Conservation (phyloP, 2,113 vertebrate genomes). For the Eidolon helvum region DNA sequence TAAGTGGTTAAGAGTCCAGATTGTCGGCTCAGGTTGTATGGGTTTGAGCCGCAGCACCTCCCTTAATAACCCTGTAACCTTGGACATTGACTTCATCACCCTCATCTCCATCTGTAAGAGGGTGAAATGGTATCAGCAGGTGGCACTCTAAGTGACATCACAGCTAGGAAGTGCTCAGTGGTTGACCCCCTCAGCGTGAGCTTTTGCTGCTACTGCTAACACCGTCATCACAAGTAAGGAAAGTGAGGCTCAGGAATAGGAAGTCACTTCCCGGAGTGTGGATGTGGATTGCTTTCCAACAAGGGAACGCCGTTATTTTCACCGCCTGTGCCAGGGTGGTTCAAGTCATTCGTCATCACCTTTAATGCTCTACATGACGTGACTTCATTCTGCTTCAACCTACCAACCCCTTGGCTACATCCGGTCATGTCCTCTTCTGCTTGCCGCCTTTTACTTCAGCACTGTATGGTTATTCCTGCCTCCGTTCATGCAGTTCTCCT, state of each 20-base stretch:
- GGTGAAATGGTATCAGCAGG: too few relatives aligned
- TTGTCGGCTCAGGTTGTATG: not conserved
- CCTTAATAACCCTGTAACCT: not conserved
- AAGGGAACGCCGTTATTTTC: not conserved
- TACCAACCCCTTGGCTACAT: rapidly evolving
- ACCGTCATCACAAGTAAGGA: too few relatives aligned
- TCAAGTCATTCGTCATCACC: not conserved
- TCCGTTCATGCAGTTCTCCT: not conserved
- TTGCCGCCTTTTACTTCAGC: not conserved
- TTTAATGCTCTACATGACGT: not conserved
- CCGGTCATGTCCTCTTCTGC: not conserved
- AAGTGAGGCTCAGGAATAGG: not conserved
- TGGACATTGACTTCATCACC: too few relatives aligned
- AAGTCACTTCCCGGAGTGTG: not conserved
- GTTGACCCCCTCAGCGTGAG: not conserved
- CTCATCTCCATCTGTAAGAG: not conserved
- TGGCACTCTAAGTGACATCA: not conserved
- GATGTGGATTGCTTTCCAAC: not conserved
- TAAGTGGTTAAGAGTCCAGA: not conserved
- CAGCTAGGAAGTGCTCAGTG: not conserved
- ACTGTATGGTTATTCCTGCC: not conserved
- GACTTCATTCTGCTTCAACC: not conserved
- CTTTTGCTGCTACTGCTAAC: rapidly evolving
- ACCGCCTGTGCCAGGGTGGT: not conserved
- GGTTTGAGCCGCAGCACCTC: not conserved